A percentile compares a stretch with the other conserved stretches of the same genome.
These are phyloP conservation scores for Equus przewalskii DNA, from an alignment of 2,113 vertebrate species.

Conservation along the genomic window DNA sequence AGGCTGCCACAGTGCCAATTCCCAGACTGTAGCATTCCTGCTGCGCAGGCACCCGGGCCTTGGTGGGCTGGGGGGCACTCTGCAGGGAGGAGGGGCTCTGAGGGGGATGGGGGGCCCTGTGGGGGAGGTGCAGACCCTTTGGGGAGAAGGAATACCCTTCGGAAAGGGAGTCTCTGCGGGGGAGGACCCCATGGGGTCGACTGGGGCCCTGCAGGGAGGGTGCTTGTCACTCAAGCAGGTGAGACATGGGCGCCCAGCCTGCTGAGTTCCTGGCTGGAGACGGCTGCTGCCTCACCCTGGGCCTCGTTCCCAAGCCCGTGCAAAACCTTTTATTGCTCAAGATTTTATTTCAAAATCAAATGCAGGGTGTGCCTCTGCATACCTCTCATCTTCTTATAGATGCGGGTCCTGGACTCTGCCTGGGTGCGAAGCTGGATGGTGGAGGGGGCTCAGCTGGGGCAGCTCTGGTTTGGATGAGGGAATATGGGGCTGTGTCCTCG, in stretches of 20 bases:
- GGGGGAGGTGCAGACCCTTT: background rate
- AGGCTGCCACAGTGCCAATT: background rate
- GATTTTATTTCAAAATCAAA: slow-evolving; percentile 36
- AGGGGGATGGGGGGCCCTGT: background rate
- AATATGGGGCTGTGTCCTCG: accelerated
- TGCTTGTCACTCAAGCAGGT: accelerated
- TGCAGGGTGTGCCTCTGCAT: background rate
- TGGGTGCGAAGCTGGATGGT: background rate
- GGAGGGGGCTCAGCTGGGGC: background rate
- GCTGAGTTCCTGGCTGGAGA: accelerated
- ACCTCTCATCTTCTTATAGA: background rate
- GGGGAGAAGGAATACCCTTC: background rate
- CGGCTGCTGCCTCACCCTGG: background rate
- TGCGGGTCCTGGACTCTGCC: background rate
- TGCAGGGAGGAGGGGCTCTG: background rate
- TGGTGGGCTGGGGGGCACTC: background rate
- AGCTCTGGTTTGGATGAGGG: background rate
- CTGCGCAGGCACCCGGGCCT: background rate
- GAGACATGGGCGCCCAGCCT: accelerated
- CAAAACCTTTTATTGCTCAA: slow-evolving; percentile 43
- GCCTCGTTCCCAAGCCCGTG: background rate
- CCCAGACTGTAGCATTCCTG: background rate
- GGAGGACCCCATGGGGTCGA: background rate
- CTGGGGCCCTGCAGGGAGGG: background rate
- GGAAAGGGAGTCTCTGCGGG: background rate